Evolutionary conservation across 2,113 vertebrate genomes (phyloP).

Genomic region (Laticauda colubrina): DNA sequence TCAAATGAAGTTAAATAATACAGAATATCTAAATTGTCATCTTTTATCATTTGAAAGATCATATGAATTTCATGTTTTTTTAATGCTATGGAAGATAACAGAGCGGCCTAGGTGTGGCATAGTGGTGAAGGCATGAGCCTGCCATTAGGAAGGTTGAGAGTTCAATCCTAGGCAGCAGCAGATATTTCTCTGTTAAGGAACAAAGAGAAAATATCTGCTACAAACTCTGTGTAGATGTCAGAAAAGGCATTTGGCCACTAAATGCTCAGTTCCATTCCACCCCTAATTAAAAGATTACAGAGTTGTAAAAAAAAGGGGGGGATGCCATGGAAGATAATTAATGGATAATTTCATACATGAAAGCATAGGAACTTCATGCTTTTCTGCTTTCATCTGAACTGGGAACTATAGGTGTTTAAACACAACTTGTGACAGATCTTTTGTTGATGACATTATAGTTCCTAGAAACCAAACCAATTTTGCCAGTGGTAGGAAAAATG

Average conservation of each 20-base stretch:
- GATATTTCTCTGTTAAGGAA: background rate
- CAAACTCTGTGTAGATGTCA: background rate
- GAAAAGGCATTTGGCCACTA: background rate
- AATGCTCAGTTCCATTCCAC: background rate
- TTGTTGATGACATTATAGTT: background rate
- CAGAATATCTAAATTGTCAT: background rate
- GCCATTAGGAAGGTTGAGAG: background rate
- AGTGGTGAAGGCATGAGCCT: background rate
- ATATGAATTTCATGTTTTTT: background rate
- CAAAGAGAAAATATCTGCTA: background rate
- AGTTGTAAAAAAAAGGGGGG: background rate
- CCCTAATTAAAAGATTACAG: background rate
- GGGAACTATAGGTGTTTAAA: background rate
- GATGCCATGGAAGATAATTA: background rate
- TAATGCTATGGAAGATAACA: background rate
- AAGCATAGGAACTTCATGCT: background rate
- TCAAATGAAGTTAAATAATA: background rate
- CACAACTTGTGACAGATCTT: background rate
- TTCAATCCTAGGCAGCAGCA: background rate
- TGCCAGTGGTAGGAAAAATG: background rate
- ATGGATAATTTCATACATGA: background rate
- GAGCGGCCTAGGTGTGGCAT: background rate
- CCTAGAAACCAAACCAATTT: background rate
- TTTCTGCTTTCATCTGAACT: background rate
- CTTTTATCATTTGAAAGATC: background rate